Evolutionary conservation across 2,113 vertebrate species (phyloP).

Genomic region (Grammomys surdaster): DNA sequence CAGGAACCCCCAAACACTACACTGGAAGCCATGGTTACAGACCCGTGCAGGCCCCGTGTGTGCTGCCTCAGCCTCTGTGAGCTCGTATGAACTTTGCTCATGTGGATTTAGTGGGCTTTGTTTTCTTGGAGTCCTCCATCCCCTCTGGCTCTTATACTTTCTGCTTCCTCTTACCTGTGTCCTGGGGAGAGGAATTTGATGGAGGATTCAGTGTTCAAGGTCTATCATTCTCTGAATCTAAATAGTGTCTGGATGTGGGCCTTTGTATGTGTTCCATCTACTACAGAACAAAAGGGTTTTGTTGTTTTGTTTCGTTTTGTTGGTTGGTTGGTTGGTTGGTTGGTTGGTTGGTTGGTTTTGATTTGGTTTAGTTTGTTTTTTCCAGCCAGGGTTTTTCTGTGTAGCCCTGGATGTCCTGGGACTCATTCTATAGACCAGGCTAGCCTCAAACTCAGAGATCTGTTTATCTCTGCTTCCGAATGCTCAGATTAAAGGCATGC

Average conservation of each 20-base stretch:
- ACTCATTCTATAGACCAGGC: neutral
- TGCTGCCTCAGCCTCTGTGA: neutral
- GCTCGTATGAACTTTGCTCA: neutral
- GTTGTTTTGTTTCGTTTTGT: too few relatives aligned
- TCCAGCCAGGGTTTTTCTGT: neutral
- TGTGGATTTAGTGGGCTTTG: neutral
- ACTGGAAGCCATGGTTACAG: neutral
- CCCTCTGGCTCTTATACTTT: neutral
- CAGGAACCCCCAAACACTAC: neutral
- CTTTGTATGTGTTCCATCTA: neutral
- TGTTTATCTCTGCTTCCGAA: neutral
- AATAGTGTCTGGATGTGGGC: neutral
- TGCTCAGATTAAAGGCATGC: neutral
- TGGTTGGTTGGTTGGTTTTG: too few relatives aligned
- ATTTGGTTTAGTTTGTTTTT: too few relatives aligned
- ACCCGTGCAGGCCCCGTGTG: neutral
- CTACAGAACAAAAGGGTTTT: neutral
- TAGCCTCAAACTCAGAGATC: neutral
- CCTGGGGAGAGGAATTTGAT: neutral
- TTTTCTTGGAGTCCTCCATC: neutral
- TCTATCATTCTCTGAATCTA: neutral
- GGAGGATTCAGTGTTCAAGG: neutral
- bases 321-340: too few relatives aligned
- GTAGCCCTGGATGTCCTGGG: neutral
- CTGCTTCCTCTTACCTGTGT: neutral